These are phyloP conservation scores for Corythornis cristatus DNA, from an alignment of 2,113 vertebrate genomes.

Conservation along the genomic window DNA sequence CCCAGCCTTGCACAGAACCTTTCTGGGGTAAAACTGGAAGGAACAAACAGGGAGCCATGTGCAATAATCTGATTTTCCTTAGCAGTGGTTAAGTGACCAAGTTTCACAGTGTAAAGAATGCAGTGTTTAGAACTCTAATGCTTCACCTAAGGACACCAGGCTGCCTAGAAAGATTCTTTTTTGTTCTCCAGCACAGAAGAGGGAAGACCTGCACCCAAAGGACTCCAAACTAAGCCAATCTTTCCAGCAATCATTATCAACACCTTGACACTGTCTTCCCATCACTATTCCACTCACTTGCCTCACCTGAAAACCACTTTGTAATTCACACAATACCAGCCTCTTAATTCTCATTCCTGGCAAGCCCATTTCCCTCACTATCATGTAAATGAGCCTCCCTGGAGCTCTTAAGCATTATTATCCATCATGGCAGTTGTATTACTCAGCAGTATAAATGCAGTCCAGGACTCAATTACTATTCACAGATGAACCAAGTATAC, in stretches of 20 bases:
- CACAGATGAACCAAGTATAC: neutral
- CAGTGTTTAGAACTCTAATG: neutral
- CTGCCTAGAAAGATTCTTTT: neutral
- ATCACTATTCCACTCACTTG: neutral
- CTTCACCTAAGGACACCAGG: neutral
- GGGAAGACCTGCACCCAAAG: neutral
- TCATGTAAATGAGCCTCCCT: slow-evolving; percentile 11
- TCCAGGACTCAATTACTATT: neutral
- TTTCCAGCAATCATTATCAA: neutral
- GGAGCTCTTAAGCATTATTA: neutral
- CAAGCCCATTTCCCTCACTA: neutral
- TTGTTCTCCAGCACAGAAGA: neutral
- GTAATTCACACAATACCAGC: neutral
- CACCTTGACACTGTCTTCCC: neutral
- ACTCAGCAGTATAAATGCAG: neutral
- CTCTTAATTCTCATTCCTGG: slow-evolving; percentile 35
- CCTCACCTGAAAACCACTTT: neutral
- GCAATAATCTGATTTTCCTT: neutral
- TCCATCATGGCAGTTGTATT: neutral
- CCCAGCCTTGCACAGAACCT: too few relatives aligned
- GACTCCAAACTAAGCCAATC: too few relatives aligned
- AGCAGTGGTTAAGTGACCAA: neutral
- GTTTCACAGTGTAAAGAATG: neutral
- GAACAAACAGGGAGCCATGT: neutral
- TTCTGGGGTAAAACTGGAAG: neutral